Conservation (phyloP, 2,797 vertebrate species). For the Paratrypauchen microcephalus region DNA sequence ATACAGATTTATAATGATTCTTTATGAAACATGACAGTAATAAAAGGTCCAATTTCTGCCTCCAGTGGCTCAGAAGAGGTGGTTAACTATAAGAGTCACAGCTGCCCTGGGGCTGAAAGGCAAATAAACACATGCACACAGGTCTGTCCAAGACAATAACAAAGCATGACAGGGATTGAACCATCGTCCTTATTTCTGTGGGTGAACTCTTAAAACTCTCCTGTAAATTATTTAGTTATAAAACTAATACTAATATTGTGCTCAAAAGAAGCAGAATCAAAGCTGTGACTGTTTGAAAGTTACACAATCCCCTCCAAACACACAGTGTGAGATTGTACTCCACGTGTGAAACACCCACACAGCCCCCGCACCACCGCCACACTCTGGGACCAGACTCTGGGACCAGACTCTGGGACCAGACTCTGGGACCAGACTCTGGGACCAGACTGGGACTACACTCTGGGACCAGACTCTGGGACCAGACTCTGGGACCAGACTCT, state of each 20-base stretch:
- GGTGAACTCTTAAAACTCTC: too few relatives aligned
- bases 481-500: constrained; percentile 9
- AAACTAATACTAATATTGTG: neutral
- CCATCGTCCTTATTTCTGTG: too few relatives aligned
- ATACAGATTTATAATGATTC: too few relatives aligned
- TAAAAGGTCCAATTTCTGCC: too few relatives aligned
- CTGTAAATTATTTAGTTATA: too few relatives aligned
- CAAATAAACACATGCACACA: too few relatives aligned
- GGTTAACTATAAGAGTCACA: too few relatives aligned
- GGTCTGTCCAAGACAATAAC: too few relatives aligned
- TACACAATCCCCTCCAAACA: neutral
- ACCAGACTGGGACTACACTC: neutral
- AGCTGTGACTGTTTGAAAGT: neutral
- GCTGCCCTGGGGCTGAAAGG: too few relatives aligned
- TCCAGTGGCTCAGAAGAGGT: too few relatives aligned
- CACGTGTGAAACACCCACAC: constrained; percentile 5
- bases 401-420: constrained; percentile 6
- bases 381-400: constrained; percentile 11
- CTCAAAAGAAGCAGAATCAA: neutral
- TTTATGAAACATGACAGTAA: too few relatives aligned
- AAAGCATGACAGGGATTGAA: too few relatives aligned
- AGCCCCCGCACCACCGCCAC: neutral
- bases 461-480: neutral
- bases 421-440: neutral
- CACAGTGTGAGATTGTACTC: constrained; percentile 20